Conservation (phyloP, 2,113 vertebrate genomes). For the Actinemys pallida region DNA sequence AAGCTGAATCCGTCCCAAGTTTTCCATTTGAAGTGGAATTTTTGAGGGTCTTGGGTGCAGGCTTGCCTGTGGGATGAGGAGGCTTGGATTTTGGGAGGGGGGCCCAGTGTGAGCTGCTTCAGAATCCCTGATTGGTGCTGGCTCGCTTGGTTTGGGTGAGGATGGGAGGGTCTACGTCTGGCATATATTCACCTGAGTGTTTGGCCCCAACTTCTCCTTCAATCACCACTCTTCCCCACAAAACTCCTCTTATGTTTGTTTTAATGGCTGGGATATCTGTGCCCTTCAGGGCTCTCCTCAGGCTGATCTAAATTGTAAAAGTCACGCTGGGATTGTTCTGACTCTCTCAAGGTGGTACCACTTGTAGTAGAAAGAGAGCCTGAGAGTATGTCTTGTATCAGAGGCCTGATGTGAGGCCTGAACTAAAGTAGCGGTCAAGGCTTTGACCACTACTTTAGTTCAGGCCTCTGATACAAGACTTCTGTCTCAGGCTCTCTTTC, state of each 20-base stretch:
- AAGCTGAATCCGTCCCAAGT: slow-evolving; percentile 41
- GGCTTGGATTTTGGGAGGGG: not conserved
- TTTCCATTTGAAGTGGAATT: not conserved
- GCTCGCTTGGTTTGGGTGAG: not conserved
- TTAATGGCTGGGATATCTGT: not conserved
- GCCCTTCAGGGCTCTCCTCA: not conserved
- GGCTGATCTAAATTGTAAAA: not conserved
- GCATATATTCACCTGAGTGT: not conserved
- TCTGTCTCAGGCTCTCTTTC: no score
- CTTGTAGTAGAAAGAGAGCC: no score
- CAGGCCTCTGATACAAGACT: no score
- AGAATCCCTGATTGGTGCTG: not conserved
- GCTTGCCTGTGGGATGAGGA: not conserved
- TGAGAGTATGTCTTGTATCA: no score
- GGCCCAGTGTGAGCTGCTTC: not conserved
- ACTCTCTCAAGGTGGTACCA: not conserved
- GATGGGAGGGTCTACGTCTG: not conserved
- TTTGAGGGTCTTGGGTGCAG: not conserved
- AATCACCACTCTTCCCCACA: not conserved
- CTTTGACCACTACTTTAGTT: no score
- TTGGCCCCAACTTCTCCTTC: not conserved
- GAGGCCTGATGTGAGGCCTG: no score
- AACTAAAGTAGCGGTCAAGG: no score
- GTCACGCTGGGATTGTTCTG: not conserved
- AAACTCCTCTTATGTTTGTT: accelerated